A percentile compares a stretch with the other conserved stretches of the same genome.
Evolutionary conservation across 2,113 vertebrate genomes (phyloP).

Genomic region (Heteronetta atricapilla): DNA sequence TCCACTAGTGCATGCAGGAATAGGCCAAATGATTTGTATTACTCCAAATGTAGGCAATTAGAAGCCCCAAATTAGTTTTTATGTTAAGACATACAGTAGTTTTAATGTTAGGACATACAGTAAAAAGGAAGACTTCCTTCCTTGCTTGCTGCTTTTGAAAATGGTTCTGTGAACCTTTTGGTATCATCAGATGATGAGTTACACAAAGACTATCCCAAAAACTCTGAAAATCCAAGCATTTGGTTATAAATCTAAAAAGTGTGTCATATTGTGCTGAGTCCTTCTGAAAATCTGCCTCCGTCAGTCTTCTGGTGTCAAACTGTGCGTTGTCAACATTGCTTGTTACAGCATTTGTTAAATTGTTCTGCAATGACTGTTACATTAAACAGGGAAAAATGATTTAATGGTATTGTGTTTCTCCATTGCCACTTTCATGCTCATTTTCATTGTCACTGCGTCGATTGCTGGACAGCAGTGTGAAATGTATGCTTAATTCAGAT

Average conservation of each 20-base stretch:
- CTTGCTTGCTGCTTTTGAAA: neutral
- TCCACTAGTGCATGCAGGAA: neutral
- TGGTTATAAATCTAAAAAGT: neutral
- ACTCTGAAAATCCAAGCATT: neutral
- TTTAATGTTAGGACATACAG: neutral
- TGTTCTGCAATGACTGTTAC: neutral
- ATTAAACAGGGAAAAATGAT: constrained; percentile 41
- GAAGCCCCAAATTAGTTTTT: neutral
- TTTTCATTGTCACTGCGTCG: neutral
- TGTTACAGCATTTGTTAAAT: neutral
- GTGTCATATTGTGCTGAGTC: neutral
- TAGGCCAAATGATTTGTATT: neutral
- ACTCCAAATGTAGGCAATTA: neutral
- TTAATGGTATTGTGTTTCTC: constrained; percentile 38
- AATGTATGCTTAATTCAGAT: neutral
- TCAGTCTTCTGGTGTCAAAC: neutral
- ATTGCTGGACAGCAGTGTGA: neutral
- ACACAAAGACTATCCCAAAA: neutral
- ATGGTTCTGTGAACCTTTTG: neutral
- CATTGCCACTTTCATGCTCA: neutral
- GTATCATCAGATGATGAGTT: neutral
- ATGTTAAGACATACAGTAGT: too few species aligned
- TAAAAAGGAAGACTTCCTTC: neutral
- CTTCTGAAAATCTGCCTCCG: neutral
- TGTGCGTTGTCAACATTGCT: neutral